Percentiles rank a stretch among this genome's conserved stretches.
phyloP scores from a whole-genome alignment of 2,797 vertebrate species.

The Spea hammondii region DNA sequence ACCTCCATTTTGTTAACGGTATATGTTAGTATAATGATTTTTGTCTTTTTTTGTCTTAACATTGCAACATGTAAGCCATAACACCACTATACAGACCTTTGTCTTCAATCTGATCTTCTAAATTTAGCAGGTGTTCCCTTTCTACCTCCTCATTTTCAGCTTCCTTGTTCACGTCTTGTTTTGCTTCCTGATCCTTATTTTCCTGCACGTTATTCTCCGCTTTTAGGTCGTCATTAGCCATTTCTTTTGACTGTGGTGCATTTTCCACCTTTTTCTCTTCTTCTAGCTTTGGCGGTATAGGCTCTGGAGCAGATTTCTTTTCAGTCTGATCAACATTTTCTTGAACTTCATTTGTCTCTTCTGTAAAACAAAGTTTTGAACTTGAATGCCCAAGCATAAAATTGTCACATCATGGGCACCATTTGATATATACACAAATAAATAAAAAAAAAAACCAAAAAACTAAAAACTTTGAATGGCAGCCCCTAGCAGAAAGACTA shows the following conservation, averaged over 20 bases:
- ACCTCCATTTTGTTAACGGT: no score
- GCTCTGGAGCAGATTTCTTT: neutral
- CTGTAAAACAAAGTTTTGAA: constrained; percentile 50
- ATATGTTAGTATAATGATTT: no score
- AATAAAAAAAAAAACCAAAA: no score
- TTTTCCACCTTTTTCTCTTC: constrained; percentile 43
- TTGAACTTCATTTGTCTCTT: constrained; percentile 41
- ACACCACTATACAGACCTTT: constrained; percentile 53
- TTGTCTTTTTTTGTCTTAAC: no score
- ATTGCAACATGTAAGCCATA: no score
- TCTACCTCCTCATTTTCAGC: constrained; percentile 60
- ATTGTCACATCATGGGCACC: no score
- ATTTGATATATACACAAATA: no score
- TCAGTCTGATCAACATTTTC: neutral
- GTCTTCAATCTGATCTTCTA: constrained; percentile 51
- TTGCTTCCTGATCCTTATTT: constrained; percentile 14
- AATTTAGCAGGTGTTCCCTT: constrained; percentile 64
- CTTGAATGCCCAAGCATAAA: no score
- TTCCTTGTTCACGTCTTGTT: constrained; percentile 41
- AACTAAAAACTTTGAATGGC: no score
- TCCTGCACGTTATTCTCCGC: constrained; percentile 10
- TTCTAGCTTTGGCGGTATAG: neutral
- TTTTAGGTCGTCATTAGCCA: constrained; percentile 10
- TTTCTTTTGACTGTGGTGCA: constrained; percentile 48
- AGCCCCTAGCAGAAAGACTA: no score